phyloP scores from a whole-genome alignment of 37 sponge, comb jelly and placozoan species.

The Diacarnus erythraeanus region DNA sequence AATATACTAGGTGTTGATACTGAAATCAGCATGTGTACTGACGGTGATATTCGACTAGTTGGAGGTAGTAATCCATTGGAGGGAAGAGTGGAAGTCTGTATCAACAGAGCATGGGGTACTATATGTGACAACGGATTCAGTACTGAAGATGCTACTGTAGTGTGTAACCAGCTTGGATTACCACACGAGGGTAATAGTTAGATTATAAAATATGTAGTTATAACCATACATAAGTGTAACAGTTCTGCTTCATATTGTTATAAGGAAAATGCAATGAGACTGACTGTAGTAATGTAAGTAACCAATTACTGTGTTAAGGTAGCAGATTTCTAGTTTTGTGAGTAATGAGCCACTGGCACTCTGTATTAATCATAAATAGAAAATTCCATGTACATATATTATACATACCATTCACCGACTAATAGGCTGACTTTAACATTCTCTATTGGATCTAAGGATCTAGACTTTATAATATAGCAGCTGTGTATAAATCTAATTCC shows the following conservation, averaged over 20 bases:
- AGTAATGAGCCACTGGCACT: too few relatives aligned
- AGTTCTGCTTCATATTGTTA: background rate
- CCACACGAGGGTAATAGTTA: slow-evolving; percentile 5
- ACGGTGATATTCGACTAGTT: slow-evolving; percentile 2
- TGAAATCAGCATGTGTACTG: background rate
- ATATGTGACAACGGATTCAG: slow-evolving; percentile 21
- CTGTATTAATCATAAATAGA: too few relatives aligned
- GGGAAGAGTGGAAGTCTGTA: slow-evolving; percentile 22
- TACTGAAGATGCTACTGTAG: slow-evolving; percentile 20
- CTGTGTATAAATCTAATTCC: too few relatives aligned
- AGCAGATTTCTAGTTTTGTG: too few relatives aligned
- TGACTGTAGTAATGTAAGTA: background rate
- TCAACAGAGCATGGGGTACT: slow-evolving; percentile 35
- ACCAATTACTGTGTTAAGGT: too few relatives aligned
- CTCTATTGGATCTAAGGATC: too few relatives aligned
- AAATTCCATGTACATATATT: too few relatives aligned
- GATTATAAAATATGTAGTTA: too few relatives aligned
- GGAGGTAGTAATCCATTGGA: slow-evolving; percentile 3
- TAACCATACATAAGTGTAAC: too few relatives aligned
- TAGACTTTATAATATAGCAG: too few relatives aligned
- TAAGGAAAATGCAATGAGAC: background rate
- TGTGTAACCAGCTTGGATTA: slow-evolving; percentile 10
- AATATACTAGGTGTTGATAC: background rate
- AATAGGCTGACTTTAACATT: too few relatives aligned
- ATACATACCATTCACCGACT: too few relatives aligned